Base-by-base conservation (phyloP, 1,140 invertebrate species). In the Cydia fagiglandana region DNA sequence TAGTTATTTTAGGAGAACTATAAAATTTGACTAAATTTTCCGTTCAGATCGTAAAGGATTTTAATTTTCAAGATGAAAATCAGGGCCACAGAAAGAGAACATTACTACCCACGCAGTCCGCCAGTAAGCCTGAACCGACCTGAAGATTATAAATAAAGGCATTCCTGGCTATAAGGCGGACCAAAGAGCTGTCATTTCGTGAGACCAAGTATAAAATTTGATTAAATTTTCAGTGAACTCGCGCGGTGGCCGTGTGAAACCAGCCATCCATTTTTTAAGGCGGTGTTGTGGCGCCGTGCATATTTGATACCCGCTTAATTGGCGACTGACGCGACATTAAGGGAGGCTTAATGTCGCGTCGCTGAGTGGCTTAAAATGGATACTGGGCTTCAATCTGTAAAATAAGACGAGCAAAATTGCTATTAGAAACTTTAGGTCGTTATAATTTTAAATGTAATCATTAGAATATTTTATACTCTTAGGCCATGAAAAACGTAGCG, bases 231-330 rank as follows among this genome's bases (percentile, higher is more conserved):
- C 30, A 38, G 30, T 9, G 34, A 41, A 70, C 66, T 64, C 64
- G 4, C 34, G 66, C 66, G 66, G n/a, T 70, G 66, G 66, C 66
- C 34, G 34, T 70, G 66, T 70, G 34, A 70, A 53, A 15, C 17
- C 34, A 70, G 66, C 7, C 66, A 34, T 70, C 66, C 38, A 70
- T 17, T 70, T 70, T 70, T 70, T 70, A 70, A 70, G 34, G 66
- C 66, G 15, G 30, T 38, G 66, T 41, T 70, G 66, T 38, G 66
- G 66, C 30, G 66, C 66, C 66, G 30, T 70, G 66, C 30, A 70
- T 70, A 70, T 70, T 70, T 70, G 66, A 70, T 70, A 41, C 30
- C 30, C 13, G 30, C 30, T 45, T 70, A 70, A 70, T 70, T 70
- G 66, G 64, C 64, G 28, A 66, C 64, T 66, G 64, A 70, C 30